Conservation (phyloP, 1,140 invertebrate species). For the Drosophila baimaii region DNA sequence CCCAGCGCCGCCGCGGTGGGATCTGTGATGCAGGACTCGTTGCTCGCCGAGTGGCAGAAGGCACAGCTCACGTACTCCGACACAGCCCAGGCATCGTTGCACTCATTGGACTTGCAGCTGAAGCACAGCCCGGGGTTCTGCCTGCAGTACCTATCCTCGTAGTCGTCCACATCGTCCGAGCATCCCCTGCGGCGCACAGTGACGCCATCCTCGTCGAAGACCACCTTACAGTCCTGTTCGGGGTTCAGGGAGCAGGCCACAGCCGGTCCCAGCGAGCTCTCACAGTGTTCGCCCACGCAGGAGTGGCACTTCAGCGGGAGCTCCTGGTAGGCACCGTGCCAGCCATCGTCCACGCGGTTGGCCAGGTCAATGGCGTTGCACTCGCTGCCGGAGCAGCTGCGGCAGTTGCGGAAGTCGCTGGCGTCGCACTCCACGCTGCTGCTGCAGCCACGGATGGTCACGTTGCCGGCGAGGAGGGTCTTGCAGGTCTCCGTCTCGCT, state of each 20-base stretch:
- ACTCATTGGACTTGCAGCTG: slow-evolving; percentile 78
- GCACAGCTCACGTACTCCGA: slow-evolving; percentile 60
- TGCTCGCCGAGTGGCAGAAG: slow-evolving; percentile 63
- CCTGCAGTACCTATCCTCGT: slow-evolving; percentile 69
- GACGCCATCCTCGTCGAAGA: slow-evolving; percentile 63
- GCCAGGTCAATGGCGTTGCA: slow-evolving; percentile 75
- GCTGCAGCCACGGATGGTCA: slow-evolving; percentile 74
- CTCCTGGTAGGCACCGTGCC: slow-evolving; percentile 68
- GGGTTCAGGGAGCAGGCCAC: slow-evolving; percentile 43
- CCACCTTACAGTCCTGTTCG: slow-evolving; percentile 75
- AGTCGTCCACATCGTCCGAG: slow-evolving; percentile 73
- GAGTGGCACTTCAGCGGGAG: slow-evolving; percentile 69
- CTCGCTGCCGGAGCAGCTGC: slow-evolving; percentile 61
- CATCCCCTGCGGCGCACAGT: slow-evolving; percentile 69
- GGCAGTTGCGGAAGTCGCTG: slow-evolving; percentile 64
- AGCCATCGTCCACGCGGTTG: slow-evolving; percentile 64
- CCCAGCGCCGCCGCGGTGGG: slow-evolving; percentile 25
- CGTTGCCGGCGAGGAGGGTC: slow-evolving; percentile 54
- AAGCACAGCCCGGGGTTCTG: slow-evolving; percentile 61
- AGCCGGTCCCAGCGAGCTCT: slow-evolving; percentile 62
- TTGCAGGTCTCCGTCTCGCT: slow-evolving; percentile 63
- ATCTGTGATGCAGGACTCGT: slow-evolving; percentile 49
- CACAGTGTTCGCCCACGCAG: slow-evolving; percentile 70
- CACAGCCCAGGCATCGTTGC: slow-evolving; percentile 68
- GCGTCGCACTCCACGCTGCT: slow-evolving; percentile 57